Percentiles rank a stretch among this genome's conserved stretches.
Conservation (phyloP, 2,113 vertebrate genomes). For the Bubo scandiacus region DNA sequence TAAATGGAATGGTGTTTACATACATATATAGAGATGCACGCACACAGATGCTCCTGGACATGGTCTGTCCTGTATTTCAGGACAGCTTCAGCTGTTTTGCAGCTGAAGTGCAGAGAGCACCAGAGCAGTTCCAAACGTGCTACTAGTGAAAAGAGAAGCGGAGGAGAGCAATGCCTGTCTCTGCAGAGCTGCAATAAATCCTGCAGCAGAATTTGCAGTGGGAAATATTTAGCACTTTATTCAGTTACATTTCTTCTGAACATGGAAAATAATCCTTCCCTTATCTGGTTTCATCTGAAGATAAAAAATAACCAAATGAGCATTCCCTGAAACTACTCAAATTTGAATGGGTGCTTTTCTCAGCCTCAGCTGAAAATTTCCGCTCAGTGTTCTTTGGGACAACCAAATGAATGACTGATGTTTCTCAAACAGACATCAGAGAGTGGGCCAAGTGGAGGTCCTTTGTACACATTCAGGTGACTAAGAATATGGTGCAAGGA, state of each 20-base stretch:
- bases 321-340: neutral
- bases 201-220: neutral
- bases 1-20: neutral
- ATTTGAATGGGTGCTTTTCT: neutral
- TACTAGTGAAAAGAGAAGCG: neutral
- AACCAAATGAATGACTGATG: neutral
- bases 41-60: neutral
- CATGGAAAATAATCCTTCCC: neutral
- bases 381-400: neutral
- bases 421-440: neutral
- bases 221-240: neutral
- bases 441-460: neutral
- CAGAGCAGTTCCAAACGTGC: neutral
- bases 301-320: neutral
- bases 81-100: neutral
- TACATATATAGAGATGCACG: neutral
- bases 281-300: neutral
- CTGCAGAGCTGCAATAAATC: neutral
- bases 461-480: neutral
- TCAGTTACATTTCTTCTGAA: neutral
- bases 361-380: neutral
- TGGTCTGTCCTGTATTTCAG: neutral
- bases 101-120: neutral
- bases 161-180: neutral
- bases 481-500: neutral